phyloP scores from a whole-genome alignment of 2,888 invertebrate genomes.

The Colletes collaris region DNA sequence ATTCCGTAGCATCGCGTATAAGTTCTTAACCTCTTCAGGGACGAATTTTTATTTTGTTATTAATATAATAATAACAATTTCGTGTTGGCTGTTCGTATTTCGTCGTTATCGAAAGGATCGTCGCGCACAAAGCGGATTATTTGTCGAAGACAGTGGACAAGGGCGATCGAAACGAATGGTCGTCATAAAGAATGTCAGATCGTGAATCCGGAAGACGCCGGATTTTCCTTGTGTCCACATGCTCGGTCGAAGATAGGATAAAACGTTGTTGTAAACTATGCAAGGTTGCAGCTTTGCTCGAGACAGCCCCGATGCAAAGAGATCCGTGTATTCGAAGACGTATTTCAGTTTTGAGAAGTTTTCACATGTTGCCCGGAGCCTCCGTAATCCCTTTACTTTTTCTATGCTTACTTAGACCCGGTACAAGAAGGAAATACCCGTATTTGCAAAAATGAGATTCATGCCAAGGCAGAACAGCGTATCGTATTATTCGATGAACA shows the following conservation, averaged over 20 bases:
- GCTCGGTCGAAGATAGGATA: slow-evolving; percentile 24
- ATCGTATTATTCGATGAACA: slow-evolving; percentile 29
- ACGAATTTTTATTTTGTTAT: too few relatives aligned
- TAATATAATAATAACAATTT: too few relatives aligned
- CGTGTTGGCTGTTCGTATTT: too few relatives aligned
- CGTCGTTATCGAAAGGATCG: background rate
- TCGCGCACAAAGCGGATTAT: slow-evolving; percentile 48
- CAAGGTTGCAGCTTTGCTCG: slow-evolving; percentile 42
- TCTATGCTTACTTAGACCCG: background rate
- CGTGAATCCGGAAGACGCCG: slow-evolving; percentile 47
- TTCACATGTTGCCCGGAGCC: slow-evolving; percentile 27
- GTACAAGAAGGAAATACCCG: slow-evolving; percentile 25
- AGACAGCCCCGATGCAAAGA: slow-evolving; percentile 25
- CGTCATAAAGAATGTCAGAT: slow-evolving; percentile 65
- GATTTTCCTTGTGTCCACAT: slow-evolving; percentile 45
- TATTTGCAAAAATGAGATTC: slow-evolving; percentile 36
- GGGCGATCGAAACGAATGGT: slow-evolving; percentile 62
- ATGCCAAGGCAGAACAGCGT: background rate
- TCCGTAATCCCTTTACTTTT: slow-evolving; percentile 18
- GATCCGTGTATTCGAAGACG: slow-evolving; percentile 52
- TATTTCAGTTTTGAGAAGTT: slow-evolving; percentile 49
- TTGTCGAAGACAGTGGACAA: slow-evolving; percentile 60
- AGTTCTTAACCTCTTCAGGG: too few relatives aligned
- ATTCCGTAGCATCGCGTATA: too few relatives aligned
- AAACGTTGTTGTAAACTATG: slow-evolving; percentile 56